These are phyloP conservation scores for Epiperipatus broadwayi DNA, from an alignment of 2,888 invertebrate genomes.

Conservation along the genomic window DNA sequence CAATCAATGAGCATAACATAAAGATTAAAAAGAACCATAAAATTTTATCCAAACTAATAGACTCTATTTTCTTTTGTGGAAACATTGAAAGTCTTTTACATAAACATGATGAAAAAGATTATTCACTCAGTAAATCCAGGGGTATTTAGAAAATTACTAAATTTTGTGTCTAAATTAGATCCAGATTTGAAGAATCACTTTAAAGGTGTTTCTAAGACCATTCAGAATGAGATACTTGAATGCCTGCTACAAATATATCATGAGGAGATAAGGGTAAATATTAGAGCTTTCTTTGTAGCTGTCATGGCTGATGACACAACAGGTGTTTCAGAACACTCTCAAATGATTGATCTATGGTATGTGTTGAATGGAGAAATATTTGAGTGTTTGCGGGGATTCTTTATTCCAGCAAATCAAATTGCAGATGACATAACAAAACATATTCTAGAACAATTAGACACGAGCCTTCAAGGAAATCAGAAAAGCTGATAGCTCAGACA, in stretches of 20 bases:
- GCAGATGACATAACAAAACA: slow-evolving; percentile 16
- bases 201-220: slow-evolving; percentile 21
- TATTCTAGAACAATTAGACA: slow-evolving; percentile 16
- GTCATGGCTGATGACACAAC: slow-evolving; percentile 23
- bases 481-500: slow-evolving; percentile 21
- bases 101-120: slow-evolving; percentile 21
- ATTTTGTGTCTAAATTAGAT: slow-evolving; percentile 21
- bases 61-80: slow-evolving; percentile 24
- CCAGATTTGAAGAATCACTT: slow-evolving; percentile 20
- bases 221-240: slow-evolving; percentile 23
- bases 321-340: slow-evolving; percentile 19
- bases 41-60: slow-evolving; percentile 21
- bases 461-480: slow-evolving; percentile 13
- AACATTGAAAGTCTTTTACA: slow-evolving; percentile 22
- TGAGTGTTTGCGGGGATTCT: slow-evolving; percentile 21
- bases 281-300: slow-evolving; percentile 18
- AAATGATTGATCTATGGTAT: slow-evolving; percentile 22
- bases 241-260: slow-evolving; percentile 21
- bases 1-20: too few species aligned
- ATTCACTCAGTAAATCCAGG: slow-evolving; percentile 20
- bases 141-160: slow-evolving; percentile 21
- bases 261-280: slow-evolving; percentile 20
- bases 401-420: slow-evolving; percentile 17
- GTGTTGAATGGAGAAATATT: slow-evolving; percentile 17
- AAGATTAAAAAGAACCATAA: slow-evolving; percentile 19